phyloP scores from a whole-genome alignment of 1,140 invertebrate genomes.

The Sinella curviseta region DNA sequence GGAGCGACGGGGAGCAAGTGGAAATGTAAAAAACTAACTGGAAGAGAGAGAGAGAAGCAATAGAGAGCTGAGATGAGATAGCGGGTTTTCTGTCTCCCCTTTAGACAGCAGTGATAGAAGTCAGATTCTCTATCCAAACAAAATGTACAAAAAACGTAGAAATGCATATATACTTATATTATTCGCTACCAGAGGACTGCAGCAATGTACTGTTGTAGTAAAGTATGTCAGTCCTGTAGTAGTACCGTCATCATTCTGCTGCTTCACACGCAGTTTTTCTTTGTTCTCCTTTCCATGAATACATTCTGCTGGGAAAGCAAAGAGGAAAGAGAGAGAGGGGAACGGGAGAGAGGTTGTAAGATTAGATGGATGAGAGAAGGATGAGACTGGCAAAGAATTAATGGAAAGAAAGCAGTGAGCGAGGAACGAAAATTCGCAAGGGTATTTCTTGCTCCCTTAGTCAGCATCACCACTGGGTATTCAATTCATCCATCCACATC shows the following conservation, averaged over 20 bases:
- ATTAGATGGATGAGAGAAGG: slow-evolving; percentile 40
- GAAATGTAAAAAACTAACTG: no score
- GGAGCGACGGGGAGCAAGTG: slow-evolving; percentile 23
- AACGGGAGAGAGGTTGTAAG: neutral
- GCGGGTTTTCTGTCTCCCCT: neutral
- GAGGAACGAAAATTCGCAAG: slow-evolving; percentile 35
- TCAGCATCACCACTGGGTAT: slow-evolving; percentile 44
- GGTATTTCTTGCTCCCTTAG: slow-evolving; percentile 37
- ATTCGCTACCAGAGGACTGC: neutral
- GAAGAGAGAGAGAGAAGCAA: slow-evolving; percentile 6
- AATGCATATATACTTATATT: neutral
- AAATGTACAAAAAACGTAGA: neutral
- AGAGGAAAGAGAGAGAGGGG: slow-evolving; percentile 4
- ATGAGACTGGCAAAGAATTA: slow-evolving; percentile 33
- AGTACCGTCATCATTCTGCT: neutral
- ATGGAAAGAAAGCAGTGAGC: slow-evolving; percentile 37
- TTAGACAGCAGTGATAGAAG: slow-evolving; percentile 6
- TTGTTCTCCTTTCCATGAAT: neutral
- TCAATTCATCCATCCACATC: slow-evolving; percentile 38
- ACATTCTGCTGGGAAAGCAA: neutral
- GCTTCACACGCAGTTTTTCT: neutral
- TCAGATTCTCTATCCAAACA: neutral
- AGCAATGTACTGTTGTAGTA: no score
- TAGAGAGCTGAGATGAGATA: slow-evolving; percentile 27
- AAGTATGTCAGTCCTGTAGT: neutral